phyloP scores from a whole-genome alignment of 2,797 vertebrate species.

The Sus cebifrons region DNA sequence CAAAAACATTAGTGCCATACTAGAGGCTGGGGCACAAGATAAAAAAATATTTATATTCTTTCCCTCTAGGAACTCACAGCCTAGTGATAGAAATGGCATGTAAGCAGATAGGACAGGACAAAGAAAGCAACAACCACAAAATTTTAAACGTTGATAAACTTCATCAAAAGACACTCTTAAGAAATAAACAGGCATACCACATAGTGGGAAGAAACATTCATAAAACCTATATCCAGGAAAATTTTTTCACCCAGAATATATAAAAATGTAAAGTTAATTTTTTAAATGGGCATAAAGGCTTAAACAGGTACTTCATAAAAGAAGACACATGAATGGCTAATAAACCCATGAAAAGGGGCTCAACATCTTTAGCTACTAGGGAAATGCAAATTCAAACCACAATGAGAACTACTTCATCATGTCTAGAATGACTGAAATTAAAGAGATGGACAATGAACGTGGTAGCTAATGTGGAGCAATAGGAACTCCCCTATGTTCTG shows the following conservation, averaged over 20 bases:
- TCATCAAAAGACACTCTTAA: not conserved
- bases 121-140: not conserved
- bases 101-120: not conserved
- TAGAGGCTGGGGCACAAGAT: not conserved
- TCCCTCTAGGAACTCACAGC: not conserved
- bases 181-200: not conserved
- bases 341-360: not conserved
- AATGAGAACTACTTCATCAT: not conserved
- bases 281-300: not conserved
- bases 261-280: not conserved
- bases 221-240: not conserved
- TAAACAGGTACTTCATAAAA: not conserved
- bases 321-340: not conserved
- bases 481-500: not conserved
- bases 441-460: not conserved
- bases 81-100: not conserved
- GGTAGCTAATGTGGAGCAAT: not conserved
- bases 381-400: conserved; percentile 1
- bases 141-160: not conserved
- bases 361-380: not conserved
- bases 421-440: not conserved
- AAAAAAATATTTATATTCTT: conserved; percentile 33
- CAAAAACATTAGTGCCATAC: not conserved
- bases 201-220: not conserved
- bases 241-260: not conserved